Percentiles rank a stretch among this genome's conserved stretches.
Conservation (phyloP, 2,888 invertebrate species). For the Anticlea derivata region DNA sequence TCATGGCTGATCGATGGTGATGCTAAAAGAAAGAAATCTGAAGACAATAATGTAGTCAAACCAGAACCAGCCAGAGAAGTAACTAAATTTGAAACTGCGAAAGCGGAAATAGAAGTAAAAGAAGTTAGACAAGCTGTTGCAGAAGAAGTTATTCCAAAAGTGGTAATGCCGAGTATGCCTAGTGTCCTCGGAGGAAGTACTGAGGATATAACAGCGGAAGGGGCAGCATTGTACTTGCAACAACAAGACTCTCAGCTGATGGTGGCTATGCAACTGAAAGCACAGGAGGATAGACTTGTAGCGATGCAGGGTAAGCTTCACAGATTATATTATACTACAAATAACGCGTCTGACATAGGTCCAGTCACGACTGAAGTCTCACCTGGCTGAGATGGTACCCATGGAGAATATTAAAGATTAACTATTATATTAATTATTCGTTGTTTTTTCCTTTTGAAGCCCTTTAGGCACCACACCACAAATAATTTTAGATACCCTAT, state of each 20-base stretch:
- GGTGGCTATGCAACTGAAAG: conserved; percentile 85
- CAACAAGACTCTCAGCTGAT: conserved; percentile 86
- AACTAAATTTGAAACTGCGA: conserved; percentile 29
- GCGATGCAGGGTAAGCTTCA: conserved; percentile 77
- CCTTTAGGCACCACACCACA: too few relatives aligned
- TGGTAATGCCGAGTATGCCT: conserved; percentile 31
- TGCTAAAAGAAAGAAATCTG: conserved; percentile 57
- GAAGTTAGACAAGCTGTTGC: conserved; percentile 25
- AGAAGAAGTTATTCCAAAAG: conserved; percentile 34
- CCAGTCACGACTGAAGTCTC: too few relatives aligned
- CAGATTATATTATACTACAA: neutral
- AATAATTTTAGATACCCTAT: too few relatives aligned
- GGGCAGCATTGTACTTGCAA: conserved; percentile 81
- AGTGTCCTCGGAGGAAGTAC: conserved; percentile 49
- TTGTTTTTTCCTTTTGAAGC: too few relatives aligned
- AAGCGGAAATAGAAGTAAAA: conserved; percentile 34
- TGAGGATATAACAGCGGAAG: conserved; percentile 79
- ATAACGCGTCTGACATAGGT: too few relatives aligned
- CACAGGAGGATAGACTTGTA: conserved; percentile 84
- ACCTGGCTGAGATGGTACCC: too few relatives aligned
- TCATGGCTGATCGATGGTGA: conserved; percentile 67
- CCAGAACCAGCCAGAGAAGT: conserved; percentile 37
- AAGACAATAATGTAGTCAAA: conserved; percentile 40
- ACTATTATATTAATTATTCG: too few relatives aligned
- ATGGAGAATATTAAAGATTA: too few relatives aligned